Percentiles rank a stretch among this genome's conserved stretches.
These are phyloP conservation scores for Pollenia amentaria DNA, from an alignment of 2,888 invertebrate genomes.

Conservation along the genomic window DNA sequence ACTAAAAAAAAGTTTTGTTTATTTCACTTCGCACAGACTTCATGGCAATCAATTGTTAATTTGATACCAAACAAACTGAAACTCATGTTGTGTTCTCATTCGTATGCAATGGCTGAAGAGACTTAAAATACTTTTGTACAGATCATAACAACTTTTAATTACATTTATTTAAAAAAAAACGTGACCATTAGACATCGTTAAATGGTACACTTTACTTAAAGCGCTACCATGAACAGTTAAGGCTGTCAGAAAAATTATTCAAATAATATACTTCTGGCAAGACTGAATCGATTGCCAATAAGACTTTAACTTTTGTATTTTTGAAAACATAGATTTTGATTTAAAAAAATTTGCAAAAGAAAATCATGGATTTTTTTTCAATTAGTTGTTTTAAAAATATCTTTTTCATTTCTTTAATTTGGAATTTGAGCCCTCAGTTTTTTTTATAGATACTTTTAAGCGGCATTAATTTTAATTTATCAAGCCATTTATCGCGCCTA, in stretches of 20 bases:
- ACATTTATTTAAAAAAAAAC: conserved; percentile 13
- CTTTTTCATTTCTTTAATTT: no score
- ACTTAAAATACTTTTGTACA: conserved; percentile 26
- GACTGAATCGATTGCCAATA: no score
- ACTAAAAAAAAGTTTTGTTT: conserved; percentile 13
- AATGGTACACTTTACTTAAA: background rate
- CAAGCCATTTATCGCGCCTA: no score
- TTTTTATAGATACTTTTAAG: no score
- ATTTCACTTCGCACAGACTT: conserved; percentile 1
- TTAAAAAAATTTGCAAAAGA: no score
- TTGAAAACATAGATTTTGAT: no score
- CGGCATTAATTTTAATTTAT: no score
- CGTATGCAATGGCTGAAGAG: background rate
- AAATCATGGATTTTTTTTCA: no score
- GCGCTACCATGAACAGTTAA: background rate
- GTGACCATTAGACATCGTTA: conserved; percentile 17
- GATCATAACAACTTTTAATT: conserved; percentile 44
- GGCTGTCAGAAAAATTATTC: background rate
- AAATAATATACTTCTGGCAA: no score
- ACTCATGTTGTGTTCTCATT: background rate
- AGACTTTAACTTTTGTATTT: background rate
- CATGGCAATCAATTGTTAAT: conserved; percentile 24
- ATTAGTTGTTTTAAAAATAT: no score
- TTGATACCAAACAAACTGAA: conserved; percentile 10
- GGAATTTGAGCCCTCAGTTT: no score